These are phyloP conservation scores for Hyposoter didymator DNA, from an alignment of 2,888 invertebrate species.

Conservation along the genomic window DNA sequence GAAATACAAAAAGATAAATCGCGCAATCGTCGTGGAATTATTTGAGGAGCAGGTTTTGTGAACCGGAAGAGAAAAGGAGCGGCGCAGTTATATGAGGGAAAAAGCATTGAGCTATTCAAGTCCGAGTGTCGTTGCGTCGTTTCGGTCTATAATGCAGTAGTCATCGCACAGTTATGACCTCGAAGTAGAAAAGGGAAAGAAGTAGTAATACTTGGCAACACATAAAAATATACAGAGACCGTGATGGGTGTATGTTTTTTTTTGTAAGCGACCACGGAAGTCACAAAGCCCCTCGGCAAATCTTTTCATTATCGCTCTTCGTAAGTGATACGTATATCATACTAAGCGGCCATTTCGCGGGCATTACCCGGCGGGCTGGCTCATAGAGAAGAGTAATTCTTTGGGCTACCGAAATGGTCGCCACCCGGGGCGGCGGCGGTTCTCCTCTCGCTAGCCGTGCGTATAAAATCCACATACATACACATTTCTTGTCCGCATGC, in stretches of 20 bases:
- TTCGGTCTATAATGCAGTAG: slow-evolving; percentile 25
- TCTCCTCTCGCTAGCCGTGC: slow-evolving; percentile 53
- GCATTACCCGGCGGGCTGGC: slow-evolving; percentile 75
- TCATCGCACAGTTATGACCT: slow-evolving; percentile 34
- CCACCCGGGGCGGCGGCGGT: slow-evolving; percentile 52
- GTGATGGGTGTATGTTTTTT: slow-evolving; percentile 35
- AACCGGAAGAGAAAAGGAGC: slow-evolving; percentile 33
- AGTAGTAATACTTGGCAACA: slow-evolving; percentile 35
- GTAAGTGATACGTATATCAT: slow-evolving; percentile 84
- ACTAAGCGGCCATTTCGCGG: slow-evolving; percentile 82
- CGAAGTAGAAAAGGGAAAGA: slow-evolving; percentile 48
- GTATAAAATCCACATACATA: slow-evolving; percentile 33
- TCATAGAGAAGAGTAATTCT: slow-evolving; percentile 43
- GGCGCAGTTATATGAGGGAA: slow-evolving; percentile 47
- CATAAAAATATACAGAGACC: neutral
- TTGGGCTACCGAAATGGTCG: slow-evolving; percentile 49
- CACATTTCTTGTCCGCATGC: slow-evolving; percentile 7
- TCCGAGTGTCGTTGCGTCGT: slow-evolving; percentile 56
- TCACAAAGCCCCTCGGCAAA: slow-evolving; percentile 82
- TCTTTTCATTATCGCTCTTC: slow-evolving; percentile 83
- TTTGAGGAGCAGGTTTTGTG: slow-evolving; percentile 19
- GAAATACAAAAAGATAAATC: slow-evolving; percentile 52
- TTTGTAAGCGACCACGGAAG: slow-evolving; percentile 78
- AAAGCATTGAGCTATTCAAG: slow-evolving; percentile 66
- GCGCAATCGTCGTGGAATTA: slow-evolving; percentile 17